Evolutionary conservation across 1,140 invertebrate species (phyloP).

Genomic region (Meloidogyne chitwoodi): DNA sequence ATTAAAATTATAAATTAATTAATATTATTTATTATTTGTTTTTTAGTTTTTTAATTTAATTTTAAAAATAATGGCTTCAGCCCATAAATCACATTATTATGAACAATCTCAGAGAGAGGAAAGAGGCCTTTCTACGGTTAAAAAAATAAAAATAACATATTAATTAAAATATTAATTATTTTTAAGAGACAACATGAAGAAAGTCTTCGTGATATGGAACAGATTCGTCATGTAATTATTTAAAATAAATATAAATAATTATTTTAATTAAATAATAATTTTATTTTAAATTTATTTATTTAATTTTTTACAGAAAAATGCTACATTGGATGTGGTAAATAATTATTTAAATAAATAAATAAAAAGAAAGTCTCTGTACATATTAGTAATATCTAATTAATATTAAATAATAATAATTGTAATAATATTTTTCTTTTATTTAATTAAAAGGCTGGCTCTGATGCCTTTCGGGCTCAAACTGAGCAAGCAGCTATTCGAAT

Average conservation of each 20-base stretch:
- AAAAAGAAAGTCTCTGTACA: not conserved
- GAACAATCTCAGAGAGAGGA: not conserved
- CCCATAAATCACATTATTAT: not conserved
- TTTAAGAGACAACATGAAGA: slow-evolving; percentile 23
- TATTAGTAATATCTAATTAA: slow-evolving; percentile 5
- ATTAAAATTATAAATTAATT: too few species aligned
- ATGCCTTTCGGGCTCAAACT: slow-evolving; percentile 30
- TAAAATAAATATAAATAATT: not conserved
- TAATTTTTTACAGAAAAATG: slow-evolving; percentile 30
- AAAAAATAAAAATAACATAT: too few species aligned
- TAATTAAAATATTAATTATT: not conserved
- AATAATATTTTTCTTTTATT: not conserved
- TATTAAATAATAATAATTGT: not conserved
- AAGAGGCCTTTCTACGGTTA: not conserved
- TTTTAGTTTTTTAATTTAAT: too few species aligned
- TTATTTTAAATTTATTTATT: not conserved
- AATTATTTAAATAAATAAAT: too few species aligned
- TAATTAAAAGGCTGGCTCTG: slow-evolving; percentile 1
- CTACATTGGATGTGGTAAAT: slow-evolving; percentile 26
- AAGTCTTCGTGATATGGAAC: slow-evolving; percentile 32
- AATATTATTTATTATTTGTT: too few species aligned
- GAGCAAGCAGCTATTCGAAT: slow-evolving; percentile 29
- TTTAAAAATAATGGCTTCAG: not conserved
- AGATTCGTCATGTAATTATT: slow-evolving; percentile 34
- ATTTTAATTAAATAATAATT: not conserved